A percentile compares a stretch with the other conserved stretches of the same genome.
phyloP scores from a whole-genome alignment of 2,797 vertebrate species.

The Tarsius wallacei region DNA sequence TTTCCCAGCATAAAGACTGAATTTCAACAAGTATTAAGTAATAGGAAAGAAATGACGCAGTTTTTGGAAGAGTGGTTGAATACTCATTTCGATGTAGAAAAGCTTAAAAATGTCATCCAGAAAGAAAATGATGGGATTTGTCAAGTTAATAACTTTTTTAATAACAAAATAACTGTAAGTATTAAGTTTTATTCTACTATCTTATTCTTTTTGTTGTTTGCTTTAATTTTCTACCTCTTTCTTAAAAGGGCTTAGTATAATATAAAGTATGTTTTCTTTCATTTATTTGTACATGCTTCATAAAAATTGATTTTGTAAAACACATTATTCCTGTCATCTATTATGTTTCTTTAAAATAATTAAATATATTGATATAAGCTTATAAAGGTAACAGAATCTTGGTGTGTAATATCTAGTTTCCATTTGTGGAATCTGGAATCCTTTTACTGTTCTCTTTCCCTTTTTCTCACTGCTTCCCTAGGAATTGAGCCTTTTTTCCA shows the following conservation, averaged over 20 bases:
- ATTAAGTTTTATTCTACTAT: not conserved
- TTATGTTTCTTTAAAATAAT: conserved; percentile 34
- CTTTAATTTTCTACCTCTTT: conserved; percentile 50
- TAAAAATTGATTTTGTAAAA: conserved; percentile 21
- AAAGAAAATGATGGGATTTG: conserved; percentile 87
- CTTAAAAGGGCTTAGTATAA: not conserved
- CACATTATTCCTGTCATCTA: not conserved
- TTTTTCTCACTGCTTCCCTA: not conserved
- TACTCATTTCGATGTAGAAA: conserved; percentile 79
- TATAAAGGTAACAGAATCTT: not conserved
- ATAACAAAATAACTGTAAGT: conserved; percentile 88
- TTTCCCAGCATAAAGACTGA: conserved; percentile 84
- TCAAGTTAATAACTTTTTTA: conserved; percentile 85
- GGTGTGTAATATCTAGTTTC: not conserved
- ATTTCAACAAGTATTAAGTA: conserved; percentile 87
- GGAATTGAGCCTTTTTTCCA: not conserved
- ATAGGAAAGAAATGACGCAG: conserved; percentile 80
- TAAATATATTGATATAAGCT: not conserved
- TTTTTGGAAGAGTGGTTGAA: conserved; percentile 87
- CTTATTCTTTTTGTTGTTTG: not conserved
- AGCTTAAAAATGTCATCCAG: conserved; percentile 86
- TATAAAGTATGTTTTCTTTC: not conserved
- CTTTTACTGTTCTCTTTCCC: not conserved
- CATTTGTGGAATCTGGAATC: not conserved
- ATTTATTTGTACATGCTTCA: not conserved